A percentile compares a stretch with the other conserved stretches of the same genome.
These are phyloP conservation scores for Andrena minutula DNA, from an alignment of 2,888 invertebrate genomes.

Conservation along the genomic window DNA sequence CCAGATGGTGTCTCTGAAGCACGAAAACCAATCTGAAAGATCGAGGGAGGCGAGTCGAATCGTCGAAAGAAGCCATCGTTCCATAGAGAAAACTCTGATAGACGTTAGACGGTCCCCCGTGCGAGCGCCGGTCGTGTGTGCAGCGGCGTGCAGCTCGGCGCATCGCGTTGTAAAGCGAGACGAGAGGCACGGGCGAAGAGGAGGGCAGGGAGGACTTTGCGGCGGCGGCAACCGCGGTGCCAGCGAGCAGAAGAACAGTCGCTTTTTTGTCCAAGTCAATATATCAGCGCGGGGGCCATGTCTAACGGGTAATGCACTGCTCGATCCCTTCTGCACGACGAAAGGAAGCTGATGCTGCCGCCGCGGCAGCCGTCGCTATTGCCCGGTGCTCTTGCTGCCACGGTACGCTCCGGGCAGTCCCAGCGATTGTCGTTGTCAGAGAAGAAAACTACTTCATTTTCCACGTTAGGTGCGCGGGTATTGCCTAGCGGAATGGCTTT, in stretches of 20 bases:
- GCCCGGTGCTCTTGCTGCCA: slow-evolving; percentile 42
- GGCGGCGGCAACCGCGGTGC: slow-evolving; percentile 69
- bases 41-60: slow-evolving; percentile 57
- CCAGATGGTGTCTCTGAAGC: slow-evolving; percentile 14
- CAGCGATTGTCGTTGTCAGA: slow-evolving; percentile 69
- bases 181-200: slow-evolving; percentile 32
- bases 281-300: slow-evolving; percentile 83
- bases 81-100: slow-evolving; percentile 66
- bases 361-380: slow-evolving; percentile 36
- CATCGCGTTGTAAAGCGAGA: slow-evolving; percentile 58
- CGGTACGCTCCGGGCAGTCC: slow-evolving; percentile 66
- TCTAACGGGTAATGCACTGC: slow-evolving; percentile 83
- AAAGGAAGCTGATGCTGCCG: slow-evolving; percentile 65
- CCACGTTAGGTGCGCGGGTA: slow-evolving; percentile 55
- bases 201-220: slow-evolving; percentile 47
- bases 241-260: slow-evolving; percentile 78
- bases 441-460: slow-evolving; percentile 75
- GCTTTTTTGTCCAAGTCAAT: slow-evolving; percentile 83
- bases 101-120: slow-evolving; percentile 60
- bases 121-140: slow-evolving; percentile 4
- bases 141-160: slow-evolving; percentile 28
- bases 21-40: slow-evolving; percentile 59
- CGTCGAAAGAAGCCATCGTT: slow-evolving; percentile 58
- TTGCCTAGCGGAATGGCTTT: slow-evolving; percentile 42
- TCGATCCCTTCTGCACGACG: slow-evolving; percentile 75